Conservation (phyloP, 1,140 invertebrate genomes). For the Coelopa frigida region DNA sequence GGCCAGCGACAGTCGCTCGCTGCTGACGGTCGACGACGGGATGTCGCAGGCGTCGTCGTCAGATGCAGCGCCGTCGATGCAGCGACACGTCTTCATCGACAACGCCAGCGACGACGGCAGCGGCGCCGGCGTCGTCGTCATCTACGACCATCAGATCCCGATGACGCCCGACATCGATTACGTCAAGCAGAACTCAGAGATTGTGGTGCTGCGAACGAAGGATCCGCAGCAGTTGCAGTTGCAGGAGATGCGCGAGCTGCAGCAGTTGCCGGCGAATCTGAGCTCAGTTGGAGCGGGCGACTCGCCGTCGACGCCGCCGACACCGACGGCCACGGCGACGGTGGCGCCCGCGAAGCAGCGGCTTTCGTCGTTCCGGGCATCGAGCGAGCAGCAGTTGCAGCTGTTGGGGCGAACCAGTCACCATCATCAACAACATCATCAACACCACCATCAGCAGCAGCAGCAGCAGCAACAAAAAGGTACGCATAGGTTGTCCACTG, state of each 20-base stretch:
- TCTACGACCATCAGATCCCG: constrained; percentile 41
- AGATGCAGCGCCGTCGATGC: constrained; percentile 22
- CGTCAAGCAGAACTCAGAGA: constrained; percentile 42
- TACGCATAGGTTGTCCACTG: background rate
- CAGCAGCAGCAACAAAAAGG: constrained; percentile 12
- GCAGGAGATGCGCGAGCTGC: constrained; percentile 38
- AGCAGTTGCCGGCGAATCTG: constrained; percentile 32
- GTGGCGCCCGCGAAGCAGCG: constrained; percentile 42
- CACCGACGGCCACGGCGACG: constrained; percentile 20
- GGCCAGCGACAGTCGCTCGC: constrained; percentile 15
- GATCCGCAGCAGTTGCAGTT: constrained; percentile 31
- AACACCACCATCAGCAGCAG: constrained; percentile 16
- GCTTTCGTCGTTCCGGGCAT: constrained; percentile 39
- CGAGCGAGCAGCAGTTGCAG: constrained; percentile 40
- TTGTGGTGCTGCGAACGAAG: constrained; percentile 40
- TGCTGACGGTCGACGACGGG: constrained; percentile 18
- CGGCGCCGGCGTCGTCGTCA: constrained; percentile 37
- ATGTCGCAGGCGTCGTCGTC: constrained; percentile 29
- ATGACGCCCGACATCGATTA: constrained; percentile 42
- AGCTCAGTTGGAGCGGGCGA: constrained; percentile 16
- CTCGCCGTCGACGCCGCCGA: constrained; percentile 16
- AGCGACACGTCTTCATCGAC: constrained; percentile 31
- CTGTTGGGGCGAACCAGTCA: constrained; percentile 33
- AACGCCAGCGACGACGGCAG: constrained; percentile 22
- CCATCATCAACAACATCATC: too few species aligned